A percentile compares a stretch with the other conserved stretches of the same genome.
Conservation (phyloP, 1,140 invertebrate species). For the Whitmania pigra region DNA sequence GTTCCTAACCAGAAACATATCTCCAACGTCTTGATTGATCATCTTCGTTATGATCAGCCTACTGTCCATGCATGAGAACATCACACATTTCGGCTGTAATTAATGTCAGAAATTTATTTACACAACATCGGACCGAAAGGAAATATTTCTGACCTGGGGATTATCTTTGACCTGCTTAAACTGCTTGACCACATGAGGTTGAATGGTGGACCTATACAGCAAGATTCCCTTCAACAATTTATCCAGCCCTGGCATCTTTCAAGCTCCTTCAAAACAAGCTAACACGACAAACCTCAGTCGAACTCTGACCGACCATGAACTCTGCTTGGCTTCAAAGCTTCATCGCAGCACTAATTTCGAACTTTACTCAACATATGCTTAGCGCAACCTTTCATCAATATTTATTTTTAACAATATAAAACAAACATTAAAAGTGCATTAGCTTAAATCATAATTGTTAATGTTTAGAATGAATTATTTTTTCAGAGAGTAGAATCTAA, state of each 20-base stretch:
- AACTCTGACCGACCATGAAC: too few species aligned
- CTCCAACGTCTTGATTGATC: constrained; percentile 83
- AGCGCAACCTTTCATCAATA: too few species aligned
- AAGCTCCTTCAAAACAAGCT: too few species aligned
- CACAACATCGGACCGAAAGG: not conserved
- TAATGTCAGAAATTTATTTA: constrained; percentile 26
- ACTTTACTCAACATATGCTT: too few species aligned
- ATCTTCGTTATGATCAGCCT: constrained; percentile 88
- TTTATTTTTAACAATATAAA: too few species aligned
- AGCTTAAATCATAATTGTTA: too few species aligned
- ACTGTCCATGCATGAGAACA: constrained; percentile 94
- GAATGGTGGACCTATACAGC: constrained; percentile 64
- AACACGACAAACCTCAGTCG: too few species aligned
- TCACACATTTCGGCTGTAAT: constrained; percentile 77
- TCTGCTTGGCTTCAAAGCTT: too few species aligned
- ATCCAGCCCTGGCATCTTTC: constrained; percentile 48
- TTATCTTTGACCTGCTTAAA: constrained; percentile 72
- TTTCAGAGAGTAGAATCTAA: too few species aligned
- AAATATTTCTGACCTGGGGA: constrained; percentile 59
- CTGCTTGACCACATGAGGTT: constrained; percentile 73
- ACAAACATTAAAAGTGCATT: too few species aligned
- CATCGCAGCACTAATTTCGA: too few species aligned
- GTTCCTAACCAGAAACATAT: constrained; percentile 93
- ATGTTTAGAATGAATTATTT: too few species aligned
- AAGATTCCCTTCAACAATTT: constrained; percentile 73